Conservation (phyloP, 2,888 invertebrate species). For the Hypercompe scribonia region DNA sequence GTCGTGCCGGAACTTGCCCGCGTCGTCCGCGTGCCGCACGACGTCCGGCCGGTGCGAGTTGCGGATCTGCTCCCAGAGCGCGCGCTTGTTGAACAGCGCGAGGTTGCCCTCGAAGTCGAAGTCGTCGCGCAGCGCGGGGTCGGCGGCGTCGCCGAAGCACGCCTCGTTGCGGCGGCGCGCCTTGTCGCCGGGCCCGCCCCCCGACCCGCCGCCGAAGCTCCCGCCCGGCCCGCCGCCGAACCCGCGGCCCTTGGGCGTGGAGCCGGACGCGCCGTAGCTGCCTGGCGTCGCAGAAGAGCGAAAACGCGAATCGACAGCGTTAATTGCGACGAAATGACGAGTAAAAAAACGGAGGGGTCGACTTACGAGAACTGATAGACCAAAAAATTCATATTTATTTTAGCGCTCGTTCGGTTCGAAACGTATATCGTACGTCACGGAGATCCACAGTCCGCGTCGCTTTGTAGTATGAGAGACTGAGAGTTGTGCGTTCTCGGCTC, state of each 20-base stretch:
- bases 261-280: slow-evolving; percentile 64
- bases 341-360: too few species aligned
- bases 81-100: slow-evolving; percentile 94
- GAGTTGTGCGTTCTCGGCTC: too few species aligned
- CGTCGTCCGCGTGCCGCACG: slow-evolving; percentile 73
- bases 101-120: slow-evolving; percentile 98
- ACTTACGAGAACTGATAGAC: too few species aligned
- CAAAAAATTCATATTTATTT: too few species aligned
- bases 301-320: too few species aligned
- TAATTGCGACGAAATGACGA: too few species aligned
- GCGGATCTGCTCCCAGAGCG: slow-evolving; percentile 76
- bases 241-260: slow-evolving; percentile 85
- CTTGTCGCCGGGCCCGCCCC: slow-evolving; percentile 64
- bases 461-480: too few species aligned
- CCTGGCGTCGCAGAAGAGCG: slow-evolving; percentile 48
- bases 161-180: slow-evolving; percentile 89
- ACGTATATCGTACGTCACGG: too few species aligned
- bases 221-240: slow-evolving; percentile 58
- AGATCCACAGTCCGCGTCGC: too few species aligned
- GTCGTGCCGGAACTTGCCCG: slow-evolving; percentile 90
- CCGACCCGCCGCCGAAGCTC: slow-evolving; percentile 62
- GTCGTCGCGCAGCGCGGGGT: slow-evolving; percentile 89
- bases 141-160: slow-evolving; percentile 92
- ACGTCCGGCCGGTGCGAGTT: slow-evolving; percentile 70
- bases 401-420: too few species aligned